phyloP scores from a whole-genome alignment of 1,140 invertebrate species.

The Dryas iulia region DNA sequence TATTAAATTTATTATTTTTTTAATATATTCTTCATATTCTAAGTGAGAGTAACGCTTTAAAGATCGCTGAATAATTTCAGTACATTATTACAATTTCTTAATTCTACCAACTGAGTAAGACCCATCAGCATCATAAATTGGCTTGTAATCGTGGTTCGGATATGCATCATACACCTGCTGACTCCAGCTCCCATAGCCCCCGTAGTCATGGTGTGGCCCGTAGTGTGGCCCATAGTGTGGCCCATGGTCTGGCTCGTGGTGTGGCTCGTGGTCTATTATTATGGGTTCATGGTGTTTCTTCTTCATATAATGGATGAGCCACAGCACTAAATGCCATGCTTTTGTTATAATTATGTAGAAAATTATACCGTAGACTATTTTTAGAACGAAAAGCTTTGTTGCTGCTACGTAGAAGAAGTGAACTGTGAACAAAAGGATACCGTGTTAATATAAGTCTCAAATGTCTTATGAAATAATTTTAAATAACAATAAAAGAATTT shows the following conservation, averaged over 20 bases:
- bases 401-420: conserved; percentile 69
- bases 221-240: not conserved
- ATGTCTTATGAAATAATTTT: too few species aligned
- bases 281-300: conserved; percentile 36
- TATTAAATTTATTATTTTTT: too few species aligned
- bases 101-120: conserved; percentile 48
- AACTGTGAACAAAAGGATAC: conserved; percentile 49
- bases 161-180: conserved; percentile 44
- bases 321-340: conserved; percentile 58
- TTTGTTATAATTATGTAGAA: conserved; percentile 58
- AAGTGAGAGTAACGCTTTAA: too few species aligned
- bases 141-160: conserved; percentile 30
- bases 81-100: not conserved
- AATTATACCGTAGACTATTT: conserved; percentile 60
- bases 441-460: too few species aligned
- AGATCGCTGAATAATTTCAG: too few species aligned
- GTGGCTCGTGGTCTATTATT: conserved; percentile 37
- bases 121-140: conserved; percentile 58
- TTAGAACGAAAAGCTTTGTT: conserved; percentile 64
- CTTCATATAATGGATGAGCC: conserved; percentile 60
- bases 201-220: conserved; percentile 15
- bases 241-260: conserved; percentile 11
- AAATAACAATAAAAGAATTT: too few species aligned
- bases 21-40: too few species aligned
- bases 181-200: conserved; percentile 21